These are phyloP conservation scores for Drosophila ustulata DNA, from an alignment of 2,888 invertebrate species.

Conservation along the genomic window DNA sequence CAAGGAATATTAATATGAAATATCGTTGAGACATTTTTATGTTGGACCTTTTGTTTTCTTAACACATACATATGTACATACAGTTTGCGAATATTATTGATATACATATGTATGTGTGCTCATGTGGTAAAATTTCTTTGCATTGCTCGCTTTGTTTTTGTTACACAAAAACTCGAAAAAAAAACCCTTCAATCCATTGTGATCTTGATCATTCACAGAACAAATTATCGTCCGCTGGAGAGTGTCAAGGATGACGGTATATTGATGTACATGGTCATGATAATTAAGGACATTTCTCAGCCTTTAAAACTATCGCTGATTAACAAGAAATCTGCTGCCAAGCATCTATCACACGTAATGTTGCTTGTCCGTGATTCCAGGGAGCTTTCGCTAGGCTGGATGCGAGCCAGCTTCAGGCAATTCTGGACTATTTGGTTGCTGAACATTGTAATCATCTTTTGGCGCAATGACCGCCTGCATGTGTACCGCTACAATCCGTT, in stretches of 20 bases:
- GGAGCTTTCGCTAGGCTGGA: constrained; percentile 67
- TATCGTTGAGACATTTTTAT: no score
- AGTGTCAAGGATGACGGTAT: constrained; percentile 80
- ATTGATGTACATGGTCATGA: constrained; percentile 81
- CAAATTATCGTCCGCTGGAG: constrained; percentile 59
- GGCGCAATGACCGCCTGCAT: constrained; percentile 80
- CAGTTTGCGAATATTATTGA: no score
- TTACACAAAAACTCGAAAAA: no score
- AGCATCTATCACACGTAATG: constrained; percentile 81
- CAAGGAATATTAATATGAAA: no score
- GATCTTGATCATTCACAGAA: constrained; percentile 54
- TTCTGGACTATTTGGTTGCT: constrained; percentile 86
- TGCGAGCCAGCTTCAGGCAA: constrained; percentile 86
- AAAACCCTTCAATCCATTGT: neutral
- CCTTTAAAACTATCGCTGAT: constrained; percentile 75
- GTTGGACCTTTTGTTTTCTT: no score
- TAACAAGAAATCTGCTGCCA: constrained; percentile 79
- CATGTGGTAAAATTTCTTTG: no score
- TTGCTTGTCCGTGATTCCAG: constrained; percentile 73
- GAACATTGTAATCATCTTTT: constrained; percentile 84
- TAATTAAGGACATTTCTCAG: constrained; percentile 77
- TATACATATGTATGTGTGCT: no score
- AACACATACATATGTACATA: no score
- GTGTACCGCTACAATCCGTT: constrained; percentile 87
- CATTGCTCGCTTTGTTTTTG: no score